Percentiles rank a stretch among this genome's conserved stretches.
phyloP scores from a whole-genome alignment of 1,140 invertebrate species.

The Sweltsa coloradensis region DNA sequence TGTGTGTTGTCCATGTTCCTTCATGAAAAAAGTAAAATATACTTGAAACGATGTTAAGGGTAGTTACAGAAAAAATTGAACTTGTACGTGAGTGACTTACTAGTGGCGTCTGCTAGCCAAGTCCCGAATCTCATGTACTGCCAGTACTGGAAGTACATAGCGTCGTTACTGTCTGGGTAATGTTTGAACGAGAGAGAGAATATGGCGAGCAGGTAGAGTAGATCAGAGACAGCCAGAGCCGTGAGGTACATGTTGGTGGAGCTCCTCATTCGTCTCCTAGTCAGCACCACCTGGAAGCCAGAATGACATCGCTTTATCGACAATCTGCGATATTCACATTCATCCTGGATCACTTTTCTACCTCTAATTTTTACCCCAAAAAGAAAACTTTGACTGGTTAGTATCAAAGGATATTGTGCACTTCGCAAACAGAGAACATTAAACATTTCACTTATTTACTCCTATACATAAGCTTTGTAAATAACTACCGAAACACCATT shows the following conservation, averaged over 20 bases:
- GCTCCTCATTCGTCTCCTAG: conserved; percentile 55
- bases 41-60: conserved; percentile 1
- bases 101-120: conserved; percentile 48
- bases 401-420: too few relatives aligned
- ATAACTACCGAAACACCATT: too few relatives aligned
- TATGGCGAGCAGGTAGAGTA: conserved; percentile 53
- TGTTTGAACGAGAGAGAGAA: conserved; percentile 50
- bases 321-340: too few relatives aligned
- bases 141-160: conserved; percentile 31
- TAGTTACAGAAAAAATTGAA: background rate
- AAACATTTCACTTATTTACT: too few relatives aligned
- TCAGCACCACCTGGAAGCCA: conserved; percentile 52
- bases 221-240: conserved; percentile 56
- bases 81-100: conserved; percentile 36
- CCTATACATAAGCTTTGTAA: too few relatives aligned
- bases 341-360: too few relatives aligned
- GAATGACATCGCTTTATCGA: too few relatives aligned
- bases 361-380: too few relatives aligned
- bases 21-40: too few relatives aligned
- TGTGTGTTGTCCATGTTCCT: too few relatives aligned
- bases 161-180: conserved; percentile 36
- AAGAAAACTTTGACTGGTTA: too few relatives aligned
- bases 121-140: conserved; percentile 41
- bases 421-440: too few relatives aligned
- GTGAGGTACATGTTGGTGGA: conserved; percentile 66